These are phyloP conservation scores for Folsomia candida DNA, from an alignment of 2,888 invertebrate genomes.

Conservation along the genomic window DNA sequence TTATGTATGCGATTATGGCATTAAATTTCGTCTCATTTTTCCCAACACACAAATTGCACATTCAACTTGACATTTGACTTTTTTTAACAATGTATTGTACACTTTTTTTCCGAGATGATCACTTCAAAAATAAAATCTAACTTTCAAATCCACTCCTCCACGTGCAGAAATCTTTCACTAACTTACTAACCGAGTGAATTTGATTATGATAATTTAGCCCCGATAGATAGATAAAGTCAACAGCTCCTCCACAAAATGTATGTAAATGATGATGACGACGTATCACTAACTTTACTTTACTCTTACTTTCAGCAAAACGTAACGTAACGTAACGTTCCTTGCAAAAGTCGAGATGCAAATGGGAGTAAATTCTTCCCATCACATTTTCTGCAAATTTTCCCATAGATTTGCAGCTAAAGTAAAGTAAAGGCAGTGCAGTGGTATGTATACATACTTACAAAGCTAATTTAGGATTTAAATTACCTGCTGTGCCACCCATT, in stretches of 20 bases:
- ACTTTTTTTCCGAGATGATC: too few relatives aligned
- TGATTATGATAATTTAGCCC: slow-evolving; percentile 8
- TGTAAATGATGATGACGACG: background rate
- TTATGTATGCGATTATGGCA: too few relatives aligned
- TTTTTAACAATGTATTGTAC: too few relatives aligned
- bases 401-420: too few relatives aligned
- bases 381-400: background rate
- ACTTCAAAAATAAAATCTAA: background rate
- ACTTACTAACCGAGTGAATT: background rate
- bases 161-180: background rate
- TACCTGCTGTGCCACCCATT: too few relatives aligned
- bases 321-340: background rate
- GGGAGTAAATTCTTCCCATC: slow-evolving; percentile 19
- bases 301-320: background rate
- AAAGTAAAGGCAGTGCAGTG: too few relatives aligned
- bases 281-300: background rate
- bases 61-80: background rate
- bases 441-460: too few relatives aligned
- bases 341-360: slow-evolving; percentile 10
- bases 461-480: too few relatives aligned
- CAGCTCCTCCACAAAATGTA: background rate
- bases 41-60: background rate
- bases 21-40: too few relatives aligned
- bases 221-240: background rate
- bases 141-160: background rate